Conservation (phyloP, 2,113 vertebrate genomes). For the Chinchilla lanigera region DNA sequence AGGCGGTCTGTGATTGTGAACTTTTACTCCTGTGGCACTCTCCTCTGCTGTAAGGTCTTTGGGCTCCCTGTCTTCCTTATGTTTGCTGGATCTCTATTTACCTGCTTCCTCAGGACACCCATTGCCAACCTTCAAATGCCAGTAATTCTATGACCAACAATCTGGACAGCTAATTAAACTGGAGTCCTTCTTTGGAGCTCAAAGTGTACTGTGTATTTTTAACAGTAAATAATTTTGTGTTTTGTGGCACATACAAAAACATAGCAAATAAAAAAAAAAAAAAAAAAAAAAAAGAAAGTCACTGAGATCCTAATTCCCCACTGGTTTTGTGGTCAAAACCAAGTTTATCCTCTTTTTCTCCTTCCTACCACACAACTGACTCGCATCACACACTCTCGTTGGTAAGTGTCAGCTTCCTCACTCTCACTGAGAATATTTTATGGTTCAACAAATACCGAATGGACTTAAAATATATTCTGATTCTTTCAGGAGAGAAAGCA, state of each 20-base stretch:
- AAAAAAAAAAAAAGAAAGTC: constrained; percentile 60
- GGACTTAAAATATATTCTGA: constrained; percentile 57
- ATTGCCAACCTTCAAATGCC: not conserved
- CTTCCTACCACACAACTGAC: not conserved
- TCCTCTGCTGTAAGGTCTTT: not conserved
- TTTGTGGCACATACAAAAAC: constrained; percentile 10
- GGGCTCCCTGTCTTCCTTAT: not conserved
- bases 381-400: constrained; percentile 14
- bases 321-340: constrained; percentile 30
- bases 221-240: not conserved
- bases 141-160: not conserved
- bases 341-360: not conserved
- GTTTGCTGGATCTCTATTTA: not conserved
- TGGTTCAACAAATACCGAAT: constrained; percentile 50
- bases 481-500: constrained; percentile 68
- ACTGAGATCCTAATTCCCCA: not conserved
- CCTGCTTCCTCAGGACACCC: constrained; percentile 41
- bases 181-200: constrained; percentile 27
- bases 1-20: not conserved
- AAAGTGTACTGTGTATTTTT: not conserved
- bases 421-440: constrained; percentile 44
- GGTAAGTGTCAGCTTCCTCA: constrained; percentile 19
- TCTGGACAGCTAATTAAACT: not conserved
- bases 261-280: constrained; percentile 62
- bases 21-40: not conserved